A percentile compares a stretch with the other conserved stretches of the same genome.
phyloP scores from a whole-genome alignment of 2,797 vertebrate species.

The Graptemys geographica region DNA sequence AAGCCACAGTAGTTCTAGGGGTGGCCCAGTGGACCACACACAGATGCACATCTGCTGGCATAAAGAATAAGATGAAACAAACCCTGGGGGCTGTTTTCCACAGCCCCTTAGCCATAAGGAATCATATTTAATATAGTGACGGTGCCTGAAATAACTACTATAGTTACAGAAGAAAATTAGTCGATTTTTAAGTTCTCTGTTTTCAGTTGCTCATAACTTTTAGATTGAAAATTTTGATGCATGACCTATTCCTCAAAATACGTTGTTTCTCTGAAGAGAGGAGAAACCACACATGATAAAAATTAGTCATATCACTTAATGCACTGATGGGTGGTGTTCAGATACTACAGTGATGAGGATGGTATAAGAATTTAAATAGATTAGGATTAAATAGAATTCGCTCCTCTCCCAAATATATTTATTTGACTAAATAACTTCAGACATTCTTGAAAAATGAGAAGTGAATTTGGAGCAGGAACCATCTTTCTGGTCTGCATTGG shows the following conservation, averaged over 20 bases:
- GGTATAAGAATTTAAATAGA: background rate
- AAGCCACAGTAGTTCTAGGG: background rate
- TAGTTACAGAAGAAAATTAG: background rate
- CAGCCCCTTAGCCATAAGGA: background rate
- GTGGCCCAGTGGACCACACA: conserved; percentile 33
- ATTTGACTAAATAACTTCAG: background rate
- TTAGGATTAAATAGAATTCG: background rate
- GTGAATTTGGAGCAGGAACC: background rate
- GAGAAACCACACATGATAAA: background rate
- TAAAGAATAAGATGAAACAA: background rate
- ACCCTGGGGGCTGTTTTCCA: background rate
- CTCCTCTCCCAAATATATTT: background rate
- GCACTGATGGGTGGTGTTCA: background rate
- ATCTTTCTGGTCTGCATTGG: background rate
- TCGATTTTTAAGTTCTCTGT: background rate
- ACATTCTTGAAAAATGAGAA: no score
- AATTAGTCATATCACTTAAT: background rate
- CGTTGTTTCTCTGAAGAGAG: background rate
- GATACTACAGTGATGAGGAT: background rate
- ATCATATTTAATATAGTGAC: background rate
- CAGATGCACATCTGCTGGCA: background rate
- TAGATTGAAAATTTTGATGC: background rate
- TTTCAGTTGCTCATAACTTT: background rate
- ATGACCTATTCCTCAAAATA: background rate
- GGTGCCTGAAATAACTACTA: background rate